Evolutionary conservation across 2,113 vertebrate genomes (phyloP).

Genomic region (Tupaia tana): DNA sequence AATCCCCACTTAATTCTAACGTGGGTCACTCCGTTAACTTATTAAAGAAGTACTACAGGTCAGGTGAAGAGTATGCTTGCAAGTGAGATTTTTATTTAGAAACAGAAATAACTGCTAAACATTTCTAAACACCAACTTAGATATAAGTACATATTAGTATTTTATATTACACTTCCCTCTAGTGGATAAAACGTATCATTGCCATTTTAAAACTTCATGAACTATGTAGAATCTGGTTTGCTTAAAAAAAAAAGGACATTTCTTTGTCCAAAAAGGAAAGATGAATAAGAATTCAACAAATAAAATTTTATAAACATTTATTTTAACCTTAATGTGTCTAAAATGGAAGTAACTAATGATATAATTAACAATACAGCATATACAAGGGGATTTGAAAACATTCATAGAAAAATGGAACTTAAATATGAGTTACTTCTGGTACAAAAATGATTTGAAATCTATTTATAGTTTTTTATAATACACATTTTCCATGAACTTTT

Average conservation of each 20-base stretch:
- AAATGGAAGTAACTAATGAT: neutral
- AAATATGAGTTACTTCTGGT: too few relatives aligned
- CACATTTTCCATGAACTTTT: too few relatives aligned
- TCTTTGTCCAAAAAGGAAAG: neutral
- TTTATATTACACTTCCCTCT: conserved; percentile 75
- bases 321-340: neutral
- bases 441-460: too few relatives aligned
- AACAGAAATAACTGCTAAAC: conserved; percentile 46
- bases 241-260: conserved; percentile 6
- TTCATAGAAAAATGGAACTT: too few relatives aligned
- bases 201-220: conserved; percentile 15
- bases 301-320: conserved; percentile 26
- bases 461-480: too few relatives aligned
- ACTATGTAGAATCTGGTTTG: neutral
- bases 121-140: conserved; percentile 35
- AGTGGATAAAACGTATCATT: conserved; percentile 75
- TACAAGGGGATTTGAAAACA: neutral
- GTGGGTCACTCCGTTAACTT: neutral
- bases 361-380: neutral
- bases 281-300: conserved; percentile 44
- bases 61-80: neutral
- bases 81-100: conserved; percentile 60
- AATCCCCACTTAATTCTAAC: conserved; percentile 10
- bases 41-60: neutral
- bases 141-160: conserved; percentile 29